Evolutionary conservation across 2,797 vertebrate species (phyloP), one percentile per base, ranked within the genome.

Genomic region (Galaxias olidus): DNA sequence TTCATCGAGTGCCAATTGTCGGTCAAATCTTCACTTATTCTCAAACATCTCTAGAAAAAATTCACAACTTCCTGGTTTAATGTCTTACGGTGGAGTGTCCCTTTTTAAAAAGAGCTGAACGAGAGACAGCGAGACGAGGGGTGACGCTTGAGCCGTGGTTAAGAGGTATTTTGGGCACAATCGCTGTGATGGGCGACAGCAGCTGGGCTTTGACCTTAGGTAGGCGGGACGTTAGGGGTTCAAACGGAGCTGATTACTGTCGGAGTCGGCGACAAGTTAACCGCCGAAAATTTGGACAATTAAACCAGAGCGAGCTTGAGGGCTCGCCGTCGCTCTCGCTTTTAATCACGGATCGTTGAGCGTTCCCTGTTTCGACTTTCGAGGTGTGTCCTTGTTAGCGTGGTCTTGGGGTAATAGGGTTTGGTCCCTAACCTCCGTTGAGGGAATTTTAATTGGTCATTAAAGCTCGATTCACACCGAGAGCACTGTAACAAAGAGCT

Each of bases 101-200:
- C 30, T 6, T 30, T 30, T 30, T 30, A 30, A 30, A n/a, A 30
- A 30, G 30, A 30, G 30, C 30, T 30, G 17, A 13, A 13, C 18
- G 41, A 12, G 50, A 41, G 10, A 42, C 15, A 10, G 30, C 13
- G 17, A 41, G 10, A 49, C 19, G 14, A 9, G 0, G 14, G 14
- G 15, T n/a, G 50, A 20, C 47, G 15, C 10, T 59, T 45, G 10
- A 30, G 20, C 17, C 10, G 15, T 10, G 55, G 18, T 19, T 18
- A 18, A 47, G 63, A 20, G 58, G 20, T 59, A 59, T 43, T 46
- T 60, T 30, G n/a, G 44, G 14, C 1, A 4, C 18, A 1, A 17
- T 9, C 9, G 13, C 17, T 56, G 61, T 62, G 58, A 72, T 60
- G 40, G 61, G 57, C 11, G 45, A 57, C 59, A 51, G 57, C 64